Evolutionary conservation across 1,140 invertebrate species (phyloP).

Genomic region (Ephestia elutella): DNA sequence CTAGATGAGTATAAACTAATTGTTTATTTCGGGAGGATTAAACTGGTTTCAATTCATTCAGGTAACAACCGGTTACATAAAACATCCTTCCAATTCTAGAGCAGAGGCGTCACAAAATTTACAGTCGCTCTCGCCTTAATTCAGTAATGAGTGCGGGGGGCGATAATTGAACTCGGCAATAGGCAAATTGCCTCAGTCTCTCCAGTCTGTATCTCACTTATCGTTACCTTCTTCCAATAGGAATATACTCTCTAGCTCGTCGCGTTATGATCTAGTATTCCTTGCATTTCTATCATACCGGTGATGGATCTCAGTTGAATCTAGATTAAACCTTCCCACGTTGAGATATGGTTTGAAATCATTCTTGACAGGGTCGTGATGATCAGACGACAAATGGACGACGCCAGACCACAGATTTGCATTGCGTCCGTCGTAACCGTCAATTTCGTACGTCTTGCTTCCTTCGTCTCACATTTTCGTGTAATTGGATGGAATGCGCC

Average conservation of each 20-base stretch:
- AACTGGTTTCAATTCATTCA: slow-evolving; percentile 18
- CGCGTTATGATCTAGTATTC: slow-evolving; percentile 27
- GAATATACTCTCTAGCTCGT: slow-evolving; percentile 31
- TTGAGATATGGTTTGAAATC: slow-evolving; percentile 37
- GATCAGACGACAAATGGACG: slow-evolving; percentile 38
- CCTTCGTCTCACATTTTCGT: slow-evolving; percentile 34
- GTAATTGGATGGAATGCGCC: slow-evolving; percentile 45
- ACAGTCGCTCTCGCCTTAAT: slow-evolving; percentile 66
- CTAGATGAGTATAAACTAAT: background rate
- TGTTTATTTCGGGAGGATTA: background rate
- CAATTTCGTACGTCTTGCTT: slow-evolving; percentile 49
- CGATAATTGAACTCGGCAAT: slow-evolving; percentile 69
- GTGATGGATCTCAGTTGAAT: slow-evolving; percentile 29
- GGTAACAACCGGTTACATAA: slow-evolving; percentile 45
- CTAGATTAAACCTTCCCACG: slow-evolving; percentile 43
- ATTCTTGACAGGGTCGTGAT: slow-evolving; percentile 28
- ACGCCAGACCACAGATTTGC: slow-evolving; percentile 56
- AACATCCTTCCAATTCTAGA: slow-evolving; percentile 45
- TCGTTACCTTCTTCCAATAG: slow-evolving; percentile 10
- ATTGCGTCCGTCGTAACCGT: slow-evolving; percentile 46
- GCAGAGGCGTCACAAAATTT: slow-evolving; percentile 65
- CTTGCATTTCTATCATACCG: slow-evolving; percentile 16
- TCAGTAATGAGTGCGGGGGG: slow-evolving; percentile 70
- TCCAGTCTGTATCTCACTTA: slow-evolving; percentile 39
- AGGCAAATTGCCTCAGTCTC: slow-evolving; percentile 64